Conservation (phyloP, 2,113 vertebrate genomes). For the Hydrolagus affinis region DNA sequence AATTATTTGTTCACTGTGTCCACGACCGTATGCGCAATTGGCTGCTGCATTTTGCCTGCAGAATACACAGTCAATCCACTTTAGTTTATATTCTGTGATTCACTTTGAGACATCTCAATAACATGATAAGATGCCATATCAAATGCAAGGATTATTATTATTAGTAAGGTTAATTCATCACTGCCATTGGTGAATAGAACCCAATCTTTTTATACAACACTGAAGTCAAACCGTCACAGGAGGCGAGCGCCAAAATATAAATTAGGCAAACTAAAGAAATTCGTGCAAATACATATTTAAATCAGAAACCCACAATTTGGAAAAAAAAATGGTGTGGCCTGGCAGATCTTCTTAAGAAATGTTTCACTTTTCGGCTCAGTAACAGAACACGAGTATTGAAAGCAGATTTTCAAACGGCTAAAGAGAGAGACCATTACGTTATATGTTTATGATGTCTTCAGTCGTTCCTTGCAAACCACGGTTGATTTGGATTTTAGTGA, state of each 20-base stretch:
- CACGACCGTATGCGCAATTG: too few relatives aligned
- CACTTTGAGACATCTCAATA: too few relatives aligned
- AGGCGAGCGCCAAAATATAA: neutral
- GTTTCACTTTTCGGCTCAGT: neutral
- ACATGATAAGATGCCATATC: too few relatives aligned
- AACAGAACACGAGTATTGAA: neutral
- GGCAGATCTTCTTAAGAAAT: slow-evolving; percentile 21
- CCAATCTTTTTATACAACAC: neutral
- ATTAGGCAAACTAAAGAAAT: neutral
- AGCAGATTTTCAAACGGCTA: neutral
- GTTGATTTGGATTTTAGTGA: neutral
- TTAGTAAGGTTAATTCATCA: too few relatives aligned
- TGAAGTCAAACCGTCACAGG: neutral
- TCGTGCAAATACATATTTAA: neutral
- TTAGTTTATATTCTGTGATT: too few relatives aligned
- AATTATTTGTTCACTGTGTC: too few relatives aligned
- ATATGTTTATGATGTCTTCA: neutral
- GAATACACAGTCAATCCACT: too few relatives aligned
- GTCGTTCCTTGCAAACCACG: too few relatives aligned
- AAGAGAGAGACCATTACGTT: neutral
- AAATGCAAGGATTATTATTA: too few relatives aligned
- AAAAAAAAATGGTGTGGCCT: neutral
- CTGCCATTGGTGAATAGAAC: neutral
- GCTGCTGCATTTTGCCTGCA: too few relatives aligned
- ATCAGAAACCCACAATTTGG: neutral